Conservation (phyloP, 1,140 invertebrate species). For the Cardiocondyla obscurior region DNA sequence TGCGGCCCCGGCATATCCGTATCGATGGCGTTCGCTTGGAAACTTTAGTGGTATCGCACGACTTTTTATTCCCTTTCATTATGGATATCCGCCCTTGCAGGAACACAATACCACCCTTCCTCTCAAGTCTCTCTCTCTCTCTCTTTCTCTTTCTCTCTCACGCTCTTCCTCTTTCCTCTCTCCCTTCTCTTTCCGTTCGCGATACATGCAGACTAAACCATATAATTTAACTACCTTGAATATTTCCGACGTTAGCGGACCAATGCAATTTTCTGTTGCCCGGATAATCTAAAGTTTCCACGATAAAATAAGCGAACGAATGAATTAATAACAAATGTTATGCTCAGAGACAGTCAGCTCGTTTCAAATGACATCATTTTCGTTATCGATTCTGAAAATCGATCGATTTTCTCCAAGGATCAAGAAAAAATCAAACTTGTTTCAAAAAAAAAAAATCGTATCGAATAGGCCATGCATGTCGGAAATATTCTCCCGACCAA, state of each 20-base stretch:
- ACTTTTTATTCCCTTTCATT: neutral
- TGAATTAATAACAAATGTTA: neutral
- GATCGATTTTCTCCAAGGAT: neutral
- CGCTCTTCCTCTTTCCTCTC: neutral
- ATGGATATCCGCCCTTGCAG: slow-evolving; percentile 15
- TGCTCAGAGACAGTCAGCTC: neutral
- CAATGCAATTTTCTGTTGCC: slow-evolving; percentile 7
- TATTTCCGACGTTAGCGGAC: slow-evolving; percentile 5
- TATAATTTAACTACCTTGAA: slow-evolving; percentile 31
- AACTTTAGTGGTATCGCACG: neutral
- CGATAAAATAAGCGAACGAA: neutral
- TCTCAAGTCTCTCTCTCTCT: neutral
- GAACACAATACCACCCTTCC: slow-evolving; percentile 17
- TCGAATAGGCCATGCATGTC: neutral
- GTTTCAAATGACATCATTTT: neutral
- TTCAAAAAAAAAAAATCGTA: neutral
- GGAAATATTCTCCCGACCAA: neutral
- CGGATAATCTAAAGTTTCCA: slow-evolving; percentile 9
- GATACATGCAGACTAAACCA: slow-evolving; percentile 10
- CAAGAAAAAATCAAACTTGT: neutral
- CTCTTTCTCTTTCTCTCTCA: neutral
- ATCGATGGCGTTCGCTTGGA: neutral
- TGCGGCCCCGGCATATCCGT: neutral
- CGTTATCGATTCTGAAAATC: neutral
- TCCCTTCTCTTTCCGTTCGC: neutral